Conservation (phyloP, 2,113 vertebrate species). For the Dinomys branickii region DNA sequence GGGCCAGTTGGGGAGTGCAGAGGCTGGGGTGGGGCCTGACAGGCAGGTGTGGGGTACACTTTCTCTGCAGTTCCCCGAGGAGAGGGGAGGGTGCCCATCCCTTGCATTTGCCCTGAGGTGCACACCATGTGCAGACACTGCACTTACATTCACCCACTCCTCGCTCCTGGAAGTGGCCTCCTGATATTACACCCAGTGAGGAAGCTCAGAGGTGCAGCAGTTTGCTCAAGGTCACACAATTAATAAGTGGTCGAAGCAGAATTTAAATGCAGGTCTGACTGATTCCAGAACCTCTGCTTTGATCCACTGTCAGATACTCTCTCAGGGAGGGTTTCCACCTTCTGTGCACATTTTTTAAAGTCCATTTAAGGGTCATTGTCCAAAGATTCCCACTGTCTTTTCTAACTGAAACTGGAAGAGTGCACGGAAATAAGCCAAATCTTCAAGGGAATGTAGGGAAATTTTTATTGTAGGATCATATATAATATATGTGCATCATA, state of each 20-base stretch:
- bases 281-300: neutral
- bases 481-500: neutral
- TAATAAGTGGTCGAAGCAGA: neutral
- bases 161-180: neutral
- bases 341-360: slow-evolving; percentile 9
- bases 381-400: neutral
- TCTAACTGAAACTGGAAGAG: slow-evolving; percentile 31
- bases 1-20: neutral
- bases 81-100: neutral
- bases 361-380: neutral
- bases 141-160: rapidly evolving
- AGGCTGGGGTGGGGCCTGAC: neutral
- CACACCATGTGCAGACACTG: rapidly evolving
- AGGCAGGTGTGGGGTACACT: neutral
- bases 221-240: slow-evolving; percentile 32
- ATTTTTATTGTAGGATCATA: neutral
- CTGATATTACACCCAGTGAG: neutral
- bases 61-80: rapidly evolving
- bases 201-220: neutral
- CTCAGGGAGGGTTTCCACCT: neutral
- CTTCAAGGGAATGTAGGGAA: neutral
- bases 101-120: neutral
- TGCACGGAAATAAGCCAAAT: neutral
- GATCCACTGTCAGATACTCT: neutral
- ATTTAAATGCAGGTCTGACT: neutral